These are phyloP conservation scores for Ophion ellenae DNA, from an alignment of 2,888 invertebrate genomes.

Conservation along the genomic window DNA sequence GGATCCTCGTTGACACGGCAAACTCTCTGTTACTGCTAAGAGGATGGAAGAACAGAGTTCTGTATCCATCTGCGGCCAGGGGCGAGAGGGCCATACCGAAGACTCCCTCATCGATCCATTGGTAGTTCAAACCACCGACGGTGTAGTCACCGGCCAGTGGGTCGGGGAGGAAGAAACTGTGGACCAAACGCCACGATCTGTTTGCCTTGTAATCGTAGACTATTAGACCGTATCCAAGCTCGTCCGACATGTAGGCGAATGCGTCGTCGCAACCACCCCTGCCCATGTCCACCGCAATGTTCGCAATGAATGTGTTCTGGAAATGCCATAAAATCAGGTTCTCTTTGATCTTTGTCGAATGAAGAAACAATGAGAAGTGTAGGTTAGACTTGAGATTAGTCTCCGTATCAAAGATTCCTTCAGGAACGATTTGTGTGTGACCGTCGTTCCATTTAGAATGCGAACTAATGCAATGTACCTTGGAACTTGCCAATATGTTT, in stretches of 20 bases:
- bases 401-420: too few relatives aligned
- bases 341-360: neutral
- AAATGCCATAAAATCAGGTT: neutral
- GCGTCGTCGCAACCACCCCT: slow-evolving; percentile 89
- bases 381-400: too few relatives aligned
- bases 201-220: slow-evolving; percentile 91
- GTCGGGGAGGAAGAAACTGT: slow-evolving; percentile 93
- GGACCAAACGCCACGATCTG: slow-evolving; percentile 91
- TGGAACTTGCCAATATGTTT: too few relatives aligned
- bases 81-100: slow-evolving; percentile 92
- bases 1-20: slow-evolving; percentile 90
- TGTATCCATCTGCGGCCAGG: slow-evolving; percentile 87
- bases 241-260: slow-evolving; percentile 92
- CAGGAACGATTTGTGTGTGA: too few relatives aligned
- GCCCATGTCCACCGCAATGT: slow-evolving; percentile 92
- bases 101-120: slow-evolving; percentile 93
- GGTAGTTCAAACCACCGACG: slow-evolving; percentile 92
- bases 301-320: slow-evolving; percentile 92
- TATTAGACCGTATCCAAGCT: slow-evolving; percentile 92
- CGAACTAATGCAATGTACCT: too few relatives aligned
- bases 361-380: neutral
- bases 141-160: slow-evolving; percentile 92
- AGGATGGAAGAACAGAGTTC: slow-evolving; percentile 91
- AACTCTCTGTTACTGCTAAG: slow-evolving; percentile 92
- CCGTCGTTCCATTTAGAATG: too few relatives aligned